phyloP scores from a whole-genome alignment of 2,888 invertebrate species.

The Hyles lineata region DNA sequence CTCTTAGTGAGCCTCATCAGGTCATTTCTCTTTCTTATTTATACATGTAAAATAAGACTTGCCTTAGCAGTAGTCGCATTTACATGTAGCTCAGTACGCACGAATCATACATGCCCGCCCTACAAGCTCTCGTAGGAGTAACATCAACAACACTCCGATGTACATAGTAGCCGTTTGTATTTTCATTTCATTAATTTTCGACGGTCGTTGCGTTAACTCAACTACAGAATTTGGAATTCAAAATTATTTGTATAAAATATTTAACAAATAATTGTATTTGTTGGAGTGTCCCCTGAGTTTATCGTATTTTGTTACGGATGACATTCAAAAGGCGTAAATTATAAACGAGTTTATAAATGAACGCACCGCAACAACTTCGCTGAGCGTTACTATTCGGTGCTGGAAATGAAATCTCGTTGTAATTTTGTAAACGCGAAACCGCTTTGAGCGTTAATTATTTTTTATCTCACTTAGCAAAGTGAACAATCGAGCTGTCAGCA shows the following conservation, averaged over 20 bases:
- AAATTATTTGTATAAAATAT: not conserved
- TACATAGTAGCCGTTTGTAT: not conserved
- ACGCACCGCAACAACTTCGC: not conserved
- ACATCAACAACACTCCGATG: not conserved
- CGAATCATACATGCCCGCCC: not conserved
- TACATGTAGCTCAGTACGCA: too few relatives aligned
- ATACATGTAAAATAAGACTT: too few relatives aligned
- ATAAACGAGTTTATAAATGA: conserved; percentile 20
- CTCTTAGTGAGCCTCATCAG: too few relatives aligned
- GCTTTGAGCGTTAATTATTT: conserved; percentile 12
- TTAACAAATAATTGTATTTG: not conserved
- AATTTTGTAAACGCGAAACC: not conserved
- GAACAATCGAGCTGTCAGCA: not conserved
- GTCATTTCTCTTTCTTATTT: too few relatives aligned
- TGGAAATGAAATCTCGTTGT: conserved; percentile 12
- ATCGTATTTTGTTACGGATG: not conserved
- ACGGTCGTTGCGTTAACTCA: not conserved
- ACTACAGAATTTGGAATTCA: not conserved
- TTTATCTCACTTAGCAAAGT: conserved; percentile 9
- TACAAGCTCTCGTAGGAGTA: not conserved
- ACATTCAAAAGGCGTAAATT: conserved; percentile 17
- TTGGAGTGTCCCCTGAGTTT: not conserved
- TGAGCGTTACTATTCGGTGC: not conserved
- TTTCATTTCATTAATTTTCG: not conserved
- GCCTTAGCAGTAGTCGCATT: too few relatives aligned